Percentiles rank a stretch among this genome's conserved stretches.
Evolutionary conservation across 1,140 invertebrate genomes (phyloP).

Genomic region (Calephelis nemesis): DNA sequence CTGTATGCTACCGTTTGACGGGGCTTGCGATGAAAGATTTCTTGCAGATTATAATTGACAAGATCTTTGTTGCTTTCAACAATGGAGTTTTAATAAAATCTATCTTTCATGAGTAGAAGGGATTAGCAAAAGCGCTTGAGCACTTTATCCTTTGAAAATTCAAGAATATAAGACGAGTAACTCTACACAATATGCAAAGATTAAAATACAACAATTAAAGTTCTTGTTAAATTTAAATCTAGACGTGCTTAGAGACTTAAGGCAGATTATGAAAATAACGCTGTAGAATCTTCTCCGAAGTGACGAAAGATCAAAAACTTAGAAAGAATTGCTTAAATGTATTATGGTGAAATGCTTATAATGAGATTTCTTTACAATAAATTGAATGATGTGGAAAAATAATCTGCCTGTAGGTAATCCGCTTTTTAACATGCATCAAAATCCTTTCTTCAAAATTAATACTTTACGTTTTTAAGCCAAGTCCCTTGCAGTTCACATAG

Average conservation of each 20-base stretch:
- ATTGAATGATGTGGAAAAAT: not conserved
- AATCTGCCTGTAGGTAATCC: too few species aligned
- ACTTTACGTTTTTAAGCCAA: too few species aligned
- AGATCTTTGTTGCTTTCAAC: conserved; percentile 72
- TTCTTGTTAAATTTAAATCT: conserved; percentile 61
- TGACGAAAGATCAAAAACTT: not conserved
- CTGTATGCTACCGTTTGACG: conserved; percentile 68
- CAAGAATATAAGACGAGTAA: conserved; percentile 47
- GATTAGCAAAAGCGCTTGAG: conserved; percentile 64
- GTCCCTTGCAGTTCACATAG: too few species aligned
- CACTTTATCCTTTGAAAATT: conserved; percentile 55
- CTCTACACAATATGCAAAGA: conserved; percentile 45
- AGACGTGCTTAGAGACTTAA: conserved; percentile 45
- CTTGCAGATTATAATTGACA: conserved; percentile 73
- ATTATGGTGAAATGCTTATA: not conserved
- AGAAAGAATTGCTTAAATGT: not conserved
- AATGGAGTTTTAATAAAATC: conserved; percentile 67
- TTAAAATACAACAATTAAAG: conserved; percentile 40
- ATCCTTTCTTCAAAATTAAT: too few species aligned
- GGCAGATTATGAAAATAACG: conserved; percentile 52
- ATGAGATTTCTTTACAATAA: not conserved
- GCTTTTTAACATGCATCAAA: too few species aligned
- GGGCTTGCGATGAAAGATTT: conserved; percentile 61
- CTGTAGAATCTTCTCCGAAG: conserved; percentile 21
- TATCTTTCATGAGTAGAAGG: conserved; percentile 53